Conservation (phyloP, 2,797 vertebrate species). For the Tadarida brasiliensis region DNA sequence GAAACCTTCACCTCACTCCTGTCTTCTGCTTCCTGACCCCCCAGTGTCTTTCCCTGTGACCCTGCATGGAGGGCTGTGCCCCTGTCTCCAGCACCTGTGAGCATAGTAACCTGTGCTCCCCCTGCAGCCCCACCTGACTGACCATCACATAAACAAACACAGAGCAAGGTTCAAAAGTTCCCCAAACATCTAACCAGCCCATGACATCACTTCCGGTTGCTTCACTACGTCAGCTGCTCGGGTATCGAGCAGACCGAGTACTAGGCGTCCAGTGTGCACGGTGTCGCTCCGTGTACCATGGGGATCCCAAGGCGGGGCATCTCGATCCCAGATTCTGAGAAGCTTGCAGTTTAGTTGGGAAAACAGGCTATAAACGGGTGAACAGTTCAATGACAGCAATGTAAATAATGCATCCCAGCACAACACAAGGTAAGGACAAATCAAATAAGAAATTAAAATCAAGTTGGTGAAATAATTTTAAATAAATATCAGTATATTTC, state of each 20-base stretch:
- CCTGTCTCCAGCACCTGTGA: background rate
- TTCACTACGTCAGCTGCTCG: background rate
- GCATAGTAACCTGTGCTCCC: background rate
- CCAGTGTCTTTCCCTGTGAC: background rate
- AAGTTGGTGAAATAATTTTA: slow-evolving; percentile 17
- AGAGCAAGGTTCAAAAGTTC: background rate
- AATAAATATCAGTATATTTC: slow-evolving; percentile 20
- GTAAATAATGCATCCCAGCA: background rate
- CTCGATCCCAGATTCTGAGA: background rate
- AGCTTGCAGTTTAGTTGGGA: background rate
- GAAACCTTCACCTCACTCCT: background rate
- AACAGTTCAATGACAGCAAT: background rate
- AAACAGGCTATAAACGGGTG: background rate
- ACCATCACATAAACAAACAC: background rate
- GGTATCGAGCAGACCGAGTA: background rate
- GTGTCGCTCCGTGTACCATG: background rate
- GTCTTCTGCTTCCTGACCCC: background rate
- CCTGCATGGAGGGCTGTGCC: background rate
- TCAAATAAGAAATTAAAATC: slow-evolving; percentile 19
- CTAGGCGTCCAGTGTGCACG: too few relatives aligned
- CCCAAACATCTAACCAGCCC: background rate
- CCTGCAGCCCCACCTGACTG: background rate
- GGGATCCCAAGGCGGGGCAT: background rate
- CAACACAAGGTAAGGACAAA: background rate
- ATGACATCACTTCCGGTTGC: background rate